Base-by-base conservation (phyloP, 1,140 invertebrate species). In the Pomacea maculata region DNA sequence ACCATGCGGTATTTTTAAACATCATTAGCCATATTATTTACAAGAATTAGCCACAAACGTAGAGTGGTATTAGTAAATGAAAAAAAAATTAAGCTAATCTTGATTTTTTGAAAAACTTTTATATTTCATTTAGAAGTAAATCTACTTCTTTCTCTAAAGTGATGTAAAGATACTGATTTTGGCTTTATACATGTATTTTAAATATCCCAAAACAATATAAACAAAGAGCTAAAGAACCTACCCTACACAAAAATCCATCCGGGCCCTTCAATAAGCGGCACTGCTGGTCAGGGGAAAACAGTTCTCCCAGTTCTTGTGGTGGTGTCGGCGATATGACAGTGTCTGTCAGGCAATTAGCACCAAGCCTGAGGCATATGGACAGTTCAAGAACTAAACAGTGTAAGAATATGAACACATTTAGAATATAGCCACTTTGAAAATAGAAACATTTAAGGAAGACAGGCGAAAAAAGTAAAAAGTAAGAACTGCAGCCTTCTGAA, bases 211-310 rank as follows among this genome's bases (percentile, higher is more conserved):
- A 17, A 61, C 57, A 25, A 70, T 9, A 34, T 70, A n/a, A 1
- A n/a, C 1, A 25, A 70, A 34, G 12, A 15, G 3, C 11, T 70
- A 34, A 34, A 25, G 5, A 70, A 12, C 67, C 25, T 68, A 82
- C 81, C 64, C 81, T 34, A 63, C 81, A 82, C 54, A 82, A 79
- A 55, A 76, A 82, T 4, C 77, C 77, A 1, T 79, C 78, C 29
- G 68, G 29, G 14, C 78, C 78, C 17, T 63, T 45, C 0, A 82
- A 4, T 55, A 82, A 29, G 11, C 29, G 12, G 64, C 81, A 82
- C 63, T 82, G 81, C 29, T 79, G 63, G 34, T 82, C 81, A n/a
- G 81, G 54, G 19, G 29, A n/a, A n/a, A 79, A 29, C 10, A 82
- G 25, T 12, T 34, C 54, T 11, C 81, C 81, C 12, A 82, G 77